Base-by-base conservation (phyloP, 2,113 vertebrate species). In the Lota lota region DNA sequence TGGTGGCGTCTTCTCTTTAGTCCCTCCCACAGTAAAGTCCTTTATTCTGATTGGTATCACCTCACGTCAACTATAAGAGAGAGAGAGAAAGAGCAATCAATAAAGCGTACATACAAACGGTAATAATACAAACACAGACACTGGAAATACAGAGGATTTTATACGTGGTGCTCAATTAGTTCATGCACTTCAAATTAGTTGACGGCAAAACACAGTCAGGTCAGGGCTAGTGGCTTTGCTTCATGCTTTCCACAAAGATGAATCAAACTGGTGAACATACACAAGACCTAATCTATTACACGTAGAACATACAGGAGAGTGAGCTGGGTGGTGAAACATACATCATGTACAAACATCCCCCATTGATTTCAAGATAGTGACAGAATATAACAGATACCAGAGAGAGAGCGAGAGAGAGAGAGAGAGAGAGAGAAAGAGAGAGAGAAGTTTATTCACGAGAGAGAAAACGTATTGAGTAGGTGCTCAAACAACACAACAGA, bases 1-100 rank as follows among this genome's bases (percentile, higher is more conserved):
- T 70, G 68, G 54, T 47, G 63, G 75, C 21, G 7, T 77, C 75
- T 75, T 82, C 72, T 60, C 22, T 67, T 74, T 62, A 70, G 77
- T 92, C 87, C 92, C 91, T 92, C 94, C 93, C 90, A 89, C 87
- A 88, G 82, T 88, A 88, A 90, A 91, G 88, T 93, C 91, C 86
- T 78, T 90, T 90, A 77, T 40, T 76, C 72, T 87, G 92, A 87
- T 90, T 85, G 87, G 92, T 93, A 92, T 99, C 97, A 99, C 96
- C 97, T 98, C 91, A 99, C 94, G 85, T 98, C 97, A 92, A 95
- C 90, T 88, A 90, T 73, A 22, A 40, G 68, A 33, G 24, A 63
- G 24, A 18, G 54, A 28, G 50, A 67, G 2, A 18, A 61, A 7
- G 36, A 8, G 5, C 36, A 3, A 40, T 10, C 36, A 40, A 40